phyloP scores from a whole-genome alignment of 2,797 vertebrate genomes.

The Bryconaethiops microstoma region DNA sequence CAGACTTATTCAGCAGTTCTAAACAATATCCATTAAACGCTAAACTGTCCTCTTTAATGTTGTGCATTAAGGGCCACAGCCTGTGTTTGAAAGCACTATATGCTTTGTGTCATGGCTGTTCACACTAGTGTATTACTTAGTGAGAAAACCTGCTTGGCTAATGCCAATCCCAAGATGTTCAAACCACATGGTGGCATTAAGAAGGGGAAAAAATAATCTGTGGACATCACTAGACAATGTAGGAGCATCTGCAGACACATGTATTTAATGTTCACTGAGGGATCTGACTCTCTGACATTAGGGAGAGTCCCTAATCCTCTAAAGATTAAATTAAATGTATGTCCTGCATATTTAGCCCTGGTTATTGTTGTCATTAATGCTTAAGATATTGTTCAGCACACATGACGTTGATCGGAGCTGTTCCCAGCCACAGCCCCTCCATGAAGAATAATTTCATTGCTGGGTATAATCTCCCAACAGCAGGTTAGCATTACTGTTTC shows the following conservation, averaged over 20 bases:
- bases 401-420: slow-evolving; percentile 66
- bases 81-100: slow-evolving; percentile 42
- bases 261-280: slow-evolving; percentile 77
- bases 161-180: slow-evolving; percentile 51
- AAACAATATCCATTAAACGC: neutral
- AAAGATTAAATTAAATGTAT: slow-evolving; percentile 82
- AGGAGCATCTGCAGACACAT: slow-evolving; percentile 76
- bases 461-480: slow-evolving; percentile 74
- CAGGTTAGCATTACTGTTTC: slow-evolving; percentile 80
- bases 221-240: slow-evolving; percentile 72
- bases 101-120: slow-evolving; percentile 45
- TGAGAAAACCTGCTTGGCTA: slow-evolving; percentile 44
- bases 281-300: slow-evolving; percentile 73
- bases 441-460: slow-evolving; percentile 70
- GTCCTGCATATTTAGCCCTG: slow-evolving; percentile 72
- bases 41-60: slow-evolving; percentile 29
- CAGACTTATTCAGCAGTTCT: neutral
- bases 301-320: slow-evolving; percentile 74
- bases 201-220: slow-evolving; percentile 68
- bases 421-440: slow-evolving; percentile 62
- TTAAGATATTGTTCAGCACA: slow-evolving; percentile 69
- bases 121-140: slow-evolving; percentile 43
- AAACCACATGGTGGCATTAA: slow-evolving; percentile 49
- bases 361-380: slow-evolving; percentile 80
- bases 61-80: slow-evolving; percentile 36